A percentile compares a stretch with the other conserved stretches of the same genome.
These are phyloP conservation scores for Pygoscelis adeliae DNA, from an alignment of 2,113 vertebrate genomes.

Conservation along the genomic window DNA sequence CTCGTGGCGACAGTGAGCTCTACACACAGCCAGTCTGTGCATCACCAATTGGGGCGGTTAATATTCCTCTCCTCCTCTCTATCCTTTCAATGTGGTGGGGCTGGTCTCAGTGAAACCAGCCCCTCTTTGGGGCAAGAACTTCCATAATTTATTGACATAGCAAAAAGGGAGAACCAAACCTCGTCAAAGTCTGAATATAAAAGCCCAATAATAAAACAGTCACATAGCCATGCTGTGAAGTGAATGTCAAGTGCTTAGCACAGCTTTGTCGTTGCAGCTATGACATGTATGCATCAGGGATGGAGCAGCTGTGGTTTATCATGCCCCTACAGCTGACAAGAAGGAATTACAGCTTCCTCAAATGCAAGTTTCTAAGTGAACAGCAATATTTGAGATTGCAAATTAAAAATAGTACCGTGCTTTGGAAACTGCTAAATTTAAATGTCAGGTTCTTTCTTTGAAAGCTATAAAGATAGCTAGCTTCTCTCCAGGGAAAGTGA, in stretches of 20 bases:
- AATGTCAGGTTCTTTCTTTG: neutral
- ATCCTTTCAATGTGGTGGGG: neutral
- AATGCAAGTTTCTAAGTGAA: neutral
- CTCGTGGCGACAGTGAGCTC: neutral
- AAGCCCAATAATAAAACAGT: neutral
- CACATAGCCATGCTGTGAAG: neutral
- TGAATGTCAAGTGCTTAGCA: neutral
- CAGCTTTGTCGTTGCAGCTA: neutral
- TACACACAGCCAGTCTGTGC: neutral
- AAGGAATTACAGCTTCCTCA: neutral
- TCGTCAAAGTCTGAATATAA: neutral
- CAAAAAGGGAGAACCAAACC: neutral
- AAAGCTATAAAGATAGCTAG: neutral
- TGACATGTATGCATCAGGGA: neutral
- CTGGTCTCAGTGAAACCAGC: neutral
- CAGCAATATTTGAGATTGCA: neutral
- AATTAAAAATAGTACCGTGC: neutral
- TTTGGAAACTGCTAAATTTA: neutral
- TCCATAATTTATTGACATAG: neutral
- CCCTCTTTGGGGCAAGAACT: neutral
- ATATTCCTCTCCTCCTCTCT: neutral
- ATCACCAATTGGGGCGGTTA: neutral
- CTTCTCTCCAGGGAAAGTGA: neutral
- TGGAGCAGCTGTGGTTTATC: neutral
- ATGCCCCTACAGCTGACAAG: neutral